Conservation (phyloP, 2,113 vertebrate genomes). For the Xyliphius kryptos region DNA sequence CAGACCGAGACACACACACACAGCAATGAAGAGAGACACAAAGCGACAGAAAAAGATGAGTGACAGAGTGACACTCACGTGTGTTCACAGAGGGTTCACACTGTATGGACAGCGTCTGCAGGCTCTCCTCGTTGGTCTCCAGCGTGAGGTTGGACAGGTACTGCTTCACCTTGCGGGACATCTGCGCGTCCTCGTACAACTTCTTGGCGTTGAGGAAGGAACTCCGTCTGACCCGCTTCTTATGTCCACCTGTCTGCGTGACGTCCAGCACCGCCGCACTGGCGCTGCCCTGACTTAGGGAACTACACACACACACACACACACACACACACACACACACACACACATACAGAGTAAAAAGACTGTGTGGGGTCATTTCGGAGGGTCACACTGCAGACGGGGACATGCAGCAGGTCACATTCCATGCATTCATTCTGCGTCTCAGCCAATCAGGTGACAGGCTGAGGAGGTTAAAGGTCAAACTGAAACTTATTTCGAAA, state of each 20-base stretch:
- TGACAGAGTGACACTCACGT: constrained; percentile 70
- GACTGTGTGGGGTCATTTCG: not conserved
- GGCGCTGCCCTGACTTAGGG: constrained; percentile 91
- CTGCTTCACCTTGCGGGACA: constrained; percentile 94
- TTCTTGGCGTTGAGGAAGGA: constrained; percentile 98
- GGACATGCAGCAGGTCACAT: constrained; percentile 55
- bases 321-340: too few species aligned
- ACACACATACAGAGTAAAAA: too few species aligned
- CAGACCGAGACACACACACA: too few species aligned
- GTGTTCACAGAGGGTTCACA: constrained; percentile 92
- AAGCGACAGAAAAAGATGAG: too few species aligned
- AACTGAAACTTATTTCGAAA: not conserved
- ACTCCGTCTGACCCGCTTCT: constrained; percentile 93
- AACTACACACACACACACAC: constrained; percentile 60
- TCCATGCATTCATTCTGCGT: too few species aligned
- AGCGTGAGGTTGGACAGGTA: constrained; percentile 89
- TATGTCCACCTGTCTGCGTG: constrained; percentile 86
- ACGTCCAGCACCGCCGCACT: constrained; percentile 88
- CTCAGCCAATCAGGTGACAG: constrained; percentile 47
- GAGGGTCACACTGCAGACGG: constrained; percentile 14
- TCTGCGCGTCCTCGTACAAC: constrained; percentile 96
- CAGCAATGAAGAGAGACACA: too few species aligned
- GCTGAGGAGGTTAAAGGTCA: constrained; percentile 4
- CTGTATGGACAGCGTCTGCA: constrained; percentile 86
- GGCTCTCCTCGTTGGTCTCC: constrained; percentile 91